These are phyloP conservation scores for Nymphalis urticae DNA, from an alignment of 2,888 invertebrate species.

Conservation along the genomic window DNA sequence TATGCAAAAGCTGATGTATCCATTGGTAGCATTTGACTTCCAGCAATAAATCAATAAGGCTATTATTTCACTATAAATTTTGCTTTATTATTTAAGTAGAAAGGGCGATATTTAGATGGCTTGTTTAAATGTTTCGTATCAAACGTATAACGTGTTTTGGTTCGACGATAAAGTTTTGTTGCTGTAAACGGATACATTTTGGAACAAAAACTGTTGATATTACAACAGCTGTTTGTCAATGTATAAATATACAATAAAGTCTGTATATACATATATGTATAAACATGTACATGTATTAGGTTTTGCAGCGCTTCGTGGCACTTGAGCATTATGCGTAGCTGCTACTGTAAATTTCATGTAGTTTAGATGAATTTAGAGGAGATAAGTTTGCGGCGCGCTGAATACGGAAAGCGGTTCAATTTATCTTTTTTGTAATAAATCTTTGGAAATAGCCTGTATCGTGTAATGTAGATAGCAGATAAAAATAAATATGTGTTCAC, in stretches of 20 bases:
- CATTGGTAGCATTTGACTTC: too few species aligned
- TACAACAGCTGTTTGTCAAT: slow-evolving; percentile 2
- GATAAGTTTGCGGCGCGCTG: slow-evolving; percentile 22
- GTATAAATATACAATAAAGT: too few species aligned
- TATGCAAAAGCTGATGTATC: too few species aligned
- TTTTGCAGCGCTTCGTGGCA: background rate
- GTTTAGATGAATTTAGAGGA: slow-evolving; percentile 23
- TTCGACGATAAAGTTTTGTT: background rate
- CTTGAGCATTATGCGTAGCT: slow-evolving; percentile 17
- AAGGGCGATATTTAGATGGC: too few species aligned
- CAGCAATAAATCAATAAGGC: too few species aligned
- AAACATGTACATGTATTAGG: background rate
- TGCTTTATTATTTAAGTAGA: too few species aligned
- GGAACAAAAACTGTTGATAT: background rate
- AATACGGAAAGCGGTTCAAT: slow-evolving; percentile 17
- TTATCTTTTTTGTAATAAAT: slow-evolving; percentile 28
- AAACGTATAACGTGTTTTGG: background rate
- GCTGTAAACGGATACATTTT: background rate
- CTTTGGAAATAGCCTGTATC: slow-evolving; percentile 9
- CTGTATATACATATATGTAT: background rate
- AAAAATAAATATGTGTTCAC: slow-evolving; percentile 12
- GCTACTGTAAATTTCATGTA: slow-evolving; percentile 11
- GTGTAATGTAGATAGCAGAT: slow-evolving; percentile 21
- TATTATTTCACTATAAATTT: too few species aligned
- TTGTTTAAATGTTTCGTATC: background rate